These are phyloP conservation scores for Siphlonurus alternatus DNA, from an alignment of 2,888 invertebrate species.

Conservation along the genomic window DNA sequence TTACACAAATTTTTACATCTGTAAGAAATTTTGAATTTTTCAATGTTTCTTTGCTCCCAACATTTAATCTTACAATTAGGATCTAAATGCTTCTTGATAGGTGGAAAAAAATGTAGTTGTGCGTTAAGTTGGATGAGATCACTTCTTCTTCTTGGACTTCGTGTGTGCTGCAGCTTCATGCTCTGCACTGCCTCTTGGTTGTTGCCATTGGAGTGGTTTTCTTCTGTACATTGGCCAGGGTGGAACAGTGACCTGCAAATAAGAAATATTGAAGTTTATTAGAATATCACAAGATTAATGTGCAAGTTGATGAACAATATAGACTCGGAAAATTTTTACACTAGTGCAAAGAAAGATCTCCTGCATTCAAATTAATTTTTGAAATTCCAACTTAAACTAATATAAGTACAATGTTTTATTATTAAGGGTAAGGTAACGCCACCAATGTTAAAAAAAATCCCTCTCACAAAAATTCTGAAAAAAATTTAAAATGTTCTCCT, in stretches of 20 bases:
- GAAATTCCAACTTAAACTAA: no score
- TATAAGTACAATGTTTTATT: no score
- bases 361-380: no score
- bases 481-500: no score
- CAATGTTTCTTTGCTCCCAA: not conserved
- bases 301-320: not conserved
- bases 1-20: not conserved
- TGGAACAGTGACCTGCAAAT: conserved; percentile 60
- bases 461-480: no score
- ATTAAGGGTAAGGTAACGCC: no score
- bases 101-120: not conserved
- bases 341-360: no score
- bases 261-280: no score
- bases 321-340: no score
- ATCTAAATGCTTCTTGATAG: no score
- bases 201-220: conserved; percentile 81
- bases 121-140: conserved; percentile 12
- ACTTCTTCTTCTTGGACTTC: conserved; percentile 33
- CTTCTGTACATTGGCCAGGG: conserved; percentile 93
- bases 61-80: no score
- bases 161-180: conserved; percentile 18
- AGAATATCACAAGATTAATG: conserved; percentile 7
- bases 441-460: no score
- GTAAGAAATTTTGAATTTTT: not conserved
- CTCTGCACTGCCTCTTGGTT: conserved; percentile 36